These are phyloP conservation scores for Capromys pilorides DNA, from an alignment of 2,797 vertebrate genomes.

Conservation along the genomic window DNA sequence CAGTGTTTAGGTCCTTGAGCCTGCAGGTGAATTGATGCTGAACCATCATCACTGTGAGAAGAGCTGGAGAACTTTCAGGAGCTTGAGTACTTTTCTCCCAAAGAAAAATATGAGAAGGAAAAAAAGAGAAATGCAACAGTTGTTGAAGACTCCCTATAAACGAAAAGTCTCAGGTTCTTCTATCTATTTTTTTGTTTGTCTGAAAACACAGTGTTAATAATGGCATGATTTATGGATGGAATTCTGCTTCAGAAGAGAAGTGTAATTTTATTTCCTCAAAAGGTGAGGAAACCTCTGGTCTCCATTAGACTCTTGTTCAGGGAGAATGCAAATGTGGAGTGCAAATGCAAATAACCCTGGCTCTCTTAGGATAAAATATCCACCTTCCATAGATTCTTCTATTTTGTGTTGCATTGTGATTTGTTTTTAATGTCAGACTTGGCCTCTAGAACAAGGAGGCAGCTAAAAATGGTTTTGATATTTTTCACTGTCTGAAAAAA, in stretches of 20 bases:
- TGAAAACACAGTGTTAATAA: slow-evolving; percentile 25
- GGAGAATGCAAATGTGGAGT: background rate
- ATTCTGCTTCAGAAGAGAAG: background rate
- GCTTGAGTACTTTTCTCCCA: background rate
- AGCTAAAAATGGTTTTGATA: background rate
- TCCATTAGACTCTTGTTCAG: background rate
- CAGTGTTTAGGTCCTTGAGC: background rate
- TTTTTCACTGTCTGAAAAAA: slow-evolving; percentile 16
- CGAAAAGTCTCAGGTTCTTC: background rate
- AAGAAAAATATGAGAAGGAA: background rate
- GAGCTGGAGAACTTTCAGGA: background rate
- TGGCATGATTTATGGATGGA: background rate
- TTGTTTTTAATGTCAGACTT: background rate
- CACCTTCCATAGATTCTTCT: background rate
- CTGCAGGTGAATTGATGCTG: background rate
- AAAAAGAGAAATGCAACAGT: background rate
- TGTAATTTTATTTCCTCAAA: background rate
- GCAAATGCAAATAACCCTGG: background rate
- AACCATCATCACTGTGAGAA: background rate
- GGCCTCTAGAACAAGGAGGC: background rate
- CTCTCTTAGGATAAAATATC: background rate
- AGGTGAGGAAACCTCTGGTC: slow-evolving; percentile 15
- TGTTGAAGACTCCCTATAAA: background rate
- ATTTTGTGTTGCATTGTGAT: background rate
- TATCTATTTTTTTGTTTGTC: background rate